Percentiles rank a stretch among this genome's conserved stretches.
Evolutionary conservation across 2,797 vertebrate genomes (phyloP).

Genomic region (Eidolon dupreanum): DNA sequence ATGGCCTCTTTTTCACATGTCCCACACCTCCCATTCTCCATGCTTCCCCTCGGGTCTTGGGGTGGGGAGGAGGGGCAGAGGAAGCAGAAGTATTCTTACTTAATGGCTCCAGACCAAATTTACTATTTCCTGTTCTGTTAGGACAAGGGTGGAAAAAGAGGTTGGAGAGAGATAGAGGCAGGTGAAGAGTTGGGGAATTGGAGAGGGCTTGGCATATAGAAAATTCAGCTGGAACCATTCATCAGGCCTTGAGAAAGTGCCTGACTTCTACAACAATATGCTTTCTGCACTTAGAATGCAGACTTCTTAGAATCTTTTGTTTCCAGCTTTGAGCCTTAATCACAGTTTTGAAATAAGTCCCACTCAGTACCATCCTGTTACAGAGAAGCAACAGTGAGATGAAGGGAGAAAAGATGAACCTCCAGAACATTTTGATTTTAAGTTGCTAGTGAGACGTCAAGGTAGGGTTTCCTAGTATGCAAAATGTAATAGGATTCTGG

Average conservation of each 20-base stretch:
- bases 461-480: neutral
- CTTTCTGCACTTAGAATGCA: neutral
- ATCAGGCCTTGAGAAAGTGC: neutral
- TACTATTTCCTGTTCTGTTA: neutral
- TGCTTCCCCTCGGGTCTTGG: neutral
- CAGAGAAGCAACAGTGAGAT: neutral
- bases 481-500: neutral
- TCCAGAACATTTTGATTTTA: neutral
- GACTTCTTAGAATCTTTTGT: neutral
- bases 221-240: neutral
- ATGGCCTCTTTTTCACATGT: neutral
- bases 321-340: neutral
- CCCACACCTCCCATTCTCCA: no score
- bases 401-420: neutral
- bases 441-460: neutral
- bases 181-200: neutral
- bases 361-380: neutral
- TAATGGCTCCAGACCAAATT: neutral
- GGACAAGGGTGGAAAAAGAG: neutral
- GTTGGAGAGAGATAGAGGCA: neutral
- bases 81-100: neutral
- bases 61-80: neutral
- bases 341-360: constrained; percentile 18
- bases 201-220: neutral
- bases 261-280: neutral